Conservation (phyloP, 2,888 invertebrate species). For the Esperia sulphurella region DNA sequence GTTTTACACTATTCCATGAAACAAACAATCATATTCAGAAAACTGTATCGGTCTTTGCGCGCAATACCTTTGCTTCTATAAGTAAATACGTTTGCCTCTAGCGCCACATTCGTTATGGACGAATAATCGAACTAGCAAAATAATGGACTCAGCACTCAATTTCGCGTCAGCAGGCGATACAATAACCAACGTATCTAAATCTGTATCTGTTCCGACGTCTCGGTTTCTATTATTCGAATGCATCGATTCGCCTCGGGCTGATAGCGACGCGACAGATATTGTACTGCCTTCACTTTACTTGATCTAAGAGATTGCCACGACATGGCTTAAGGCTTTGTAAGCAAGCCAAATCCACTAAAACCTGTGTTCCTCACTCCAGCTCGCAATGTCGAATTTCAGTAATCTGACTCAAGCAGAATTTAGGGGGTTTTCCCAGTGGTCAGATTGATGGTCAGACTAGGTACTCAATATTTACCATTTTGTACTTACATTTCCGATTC, state of each 20-base stretch:
- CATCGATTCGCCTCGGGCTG: constrained; percentile 45
- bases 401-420: no score
- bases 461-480: no score
- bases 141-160: constrained; percentile 60
- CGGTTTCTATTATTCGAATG: constrained; percentile 13
- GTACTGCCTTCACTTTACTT: constrained; percentile 13
- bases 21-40: constrained; percentile 25
- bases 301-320: neutral
- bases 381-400: no score
- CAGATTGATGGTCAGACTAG: no score
- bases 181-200: constrained; percentile 37
- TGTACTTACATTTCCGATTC: no score
- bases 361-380: no score
- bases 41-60: constrained; percentile 27
- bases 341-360: no score
- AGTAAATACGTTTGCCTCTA: constrained; percentile 44
- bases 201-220: constrained; percentile 24
- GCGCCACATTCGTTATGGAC: constrained; percentile 48
- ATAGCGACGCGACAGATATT: constrained; percentile 46
- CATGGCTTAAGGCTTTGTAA: no score
- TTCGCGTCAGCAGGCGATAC: constrained; percentile 48
- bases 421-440: no score
- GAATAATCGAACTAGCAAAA: constrained; percentile 59
- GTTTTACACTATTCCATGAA: constrained; percentile 1
- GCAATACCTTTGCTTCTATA: constrained; percentile 31